Evolutionary conservation across 2,113 vertebrate species (phyloP).

Genomic region (Elaphurus davidianus): DNA sequence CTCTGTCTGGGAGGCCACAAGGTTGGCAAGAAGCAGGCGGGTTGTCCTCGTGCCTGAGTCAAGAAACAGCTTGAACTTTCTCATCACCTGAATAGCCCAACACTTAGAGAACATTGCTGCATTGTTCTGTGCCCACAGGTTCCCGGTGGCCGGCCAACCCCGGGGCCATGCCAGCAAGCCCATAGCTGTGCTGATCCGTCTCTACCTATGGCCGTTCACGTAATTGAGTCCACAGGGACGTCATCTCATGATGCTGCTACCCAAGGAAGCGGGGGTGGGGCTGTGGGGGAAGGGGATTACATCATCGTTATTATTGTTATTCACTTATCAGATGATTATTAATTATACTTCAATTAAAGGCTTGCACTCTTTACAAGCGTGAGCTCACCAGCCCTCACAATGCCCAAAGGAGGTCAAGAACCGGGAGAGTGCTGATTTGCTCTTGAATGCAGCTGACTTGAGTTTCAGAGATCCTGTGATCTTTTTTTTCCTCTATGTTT

Average conservation of each 20-base stretch:
- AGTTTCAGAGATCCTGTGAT: constrained; percentile 19
- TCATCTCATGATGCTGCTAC: neutral
- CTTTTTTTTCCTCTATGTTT: neutral
- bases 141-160: neutral
- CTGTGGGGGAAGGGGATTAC: constrained; percentile 33
- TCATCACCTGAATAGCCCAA: neutral
- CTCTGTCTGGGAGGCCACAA: neutral
- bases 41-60: constrained; percentile 17
- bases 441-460: neutral
- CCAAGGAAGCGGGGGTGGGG: neutral
- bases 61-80: neutral
- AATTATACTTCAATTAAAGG: constrained; percentile 72
- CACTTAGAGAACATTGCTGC: neutral
- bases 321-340: constrained; percentile 72
- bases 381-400: constrained; percentile 66
- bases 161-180: neutral
- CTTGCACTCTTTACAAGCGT: constrained; percentile 60
- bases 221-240: neutral
- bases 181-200: neutral
- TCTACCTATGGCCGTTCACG: neutral
- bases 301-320: constrained; percentile 60
- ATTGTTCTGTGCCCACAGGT: constrained; percentile 3
- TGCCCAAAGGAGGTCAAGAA: constrained; percentile 64
- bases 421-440: neutral
- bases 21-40: neutral